These are phyloP conservation scores for Chirona hameri DNA, from an alignment of 2,888 invertebrate species.

Conservation along the genomic window DNA sequence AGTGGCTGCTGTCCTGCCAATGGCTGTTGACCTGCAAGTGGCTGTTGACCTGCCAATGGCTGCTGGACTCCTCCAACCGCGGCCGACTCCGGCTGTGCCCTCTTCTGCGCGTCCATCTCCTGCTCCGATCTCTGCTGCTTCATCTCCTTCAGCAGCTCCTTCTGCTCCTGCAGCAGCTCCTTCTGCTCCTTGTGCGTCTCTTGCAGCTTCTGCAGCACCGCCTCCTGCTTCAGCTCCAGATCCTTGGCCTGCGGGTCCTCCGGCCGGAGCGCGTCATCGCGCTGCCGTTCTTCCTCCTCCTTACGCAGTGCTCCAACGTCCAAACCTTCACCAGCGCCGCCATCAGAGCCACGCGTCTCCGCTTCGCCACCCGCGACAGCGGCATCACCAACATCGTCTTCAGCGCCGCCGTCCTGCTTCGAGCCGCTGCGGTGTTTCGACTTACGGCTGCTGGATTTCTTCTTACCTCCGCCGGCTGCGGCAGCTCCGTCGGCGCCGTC, in stretches of 20 bases:
- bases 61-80: neutral
- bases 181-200: slow-evolving; percentile 39
- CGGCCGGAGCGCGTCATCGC: slow-evolving; percentile 27
- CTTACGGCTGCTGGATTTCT: neutral
- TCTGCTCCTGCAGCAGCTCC: slow-evolving; percentile 38
- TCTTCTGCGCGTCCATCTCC: neutral
- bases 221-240: slow-evolving; percentile 36
- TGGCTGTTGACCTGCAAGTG: too few species aligned
- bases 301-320: slow-evolving; percentile 38
- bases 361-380: too few species aligned
- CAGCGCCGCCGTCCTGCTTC: slow-evolving; percentile 4
- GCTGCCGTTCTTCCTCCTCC: slow-evolving; percentile 36
- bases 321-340: slow-evolving; percentile 31
- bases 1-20: too few species aligned
- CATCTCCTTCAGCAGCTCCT: slow-evolving; percentile 38
- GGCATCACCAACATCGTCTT: neutral
- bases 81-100: neutral
- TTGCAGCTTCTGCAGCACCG: slow-evolving; percentile 38
- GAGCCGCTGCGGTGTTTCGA: neutral
- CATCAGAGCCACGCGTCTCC: neutral
- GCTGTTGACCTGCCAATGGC: too few species aligned
- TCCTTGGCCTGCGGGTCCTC: slow-evolving; percentile 26
- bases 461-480: neutral
- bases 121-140: slow-evolving; percentile 34
- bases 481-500: neutral